phyloP scores from a whole-genome alignment of 2,113 vertebrate genomes.

The Scortum barcoo region DNA sequence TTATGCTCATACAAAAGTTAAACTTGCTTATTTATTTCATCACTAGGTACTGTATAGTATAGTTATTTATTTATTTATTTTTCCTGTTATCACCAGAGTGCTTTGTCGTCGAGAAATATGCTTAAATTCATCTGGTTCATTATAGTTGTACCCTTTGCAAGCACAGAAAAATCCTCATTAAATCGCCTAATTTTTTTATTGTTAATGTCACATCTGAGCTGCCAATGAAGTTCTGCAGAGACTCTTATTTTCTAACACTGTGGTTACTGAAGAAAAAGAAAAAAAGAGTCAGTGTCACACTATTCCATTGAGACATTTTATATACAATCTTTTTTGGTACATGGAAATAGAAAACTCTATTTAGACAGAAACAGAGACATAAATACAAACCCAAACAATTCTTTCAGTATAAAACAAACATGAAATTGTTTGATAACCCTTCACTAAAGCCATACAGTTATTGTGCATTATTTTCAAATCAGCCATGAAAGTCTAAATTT shows the following conservation, averaged over 20 bases:
- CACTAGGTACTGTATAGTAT: background rate
- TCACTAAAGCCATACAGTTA: constrained; percentile 63
- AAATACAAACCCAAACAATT: constrained; percentile 82
- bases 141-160: background rate
- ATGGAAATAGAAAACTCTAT: constrained; percentile 83
- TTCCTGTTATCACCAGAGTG: background rate
- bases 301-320: constrained; percentile 79
- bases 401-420: constrained; percentile 80
- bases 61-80: background rate
- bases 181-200: background rate
- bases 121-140: background rate
- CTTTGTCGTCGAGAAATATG: background rate
- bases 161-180: background rate
- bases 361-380: constrained; percentile 81
- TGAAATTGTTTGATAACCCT: constrained; percentile 57
- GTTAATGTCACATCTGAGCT: background rate
- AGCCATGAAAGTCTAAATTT: constrained; percentile 5
- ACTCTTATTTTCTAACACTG: constrained; percentile 3
- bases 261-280: background rate
- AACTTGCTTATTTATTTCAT: background rate
- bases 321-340: constrained; percentile 86
- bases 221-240: background rate
- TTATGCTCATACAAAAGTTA: background rate
- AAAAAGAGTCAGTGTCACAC: constrained; percentile 33
- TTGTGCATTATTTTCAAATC: constrained; percentile 35